phyloP scores from a whole-genome alignment of 2,888 invertebrate genomes.

The Labia minor region DNA sequence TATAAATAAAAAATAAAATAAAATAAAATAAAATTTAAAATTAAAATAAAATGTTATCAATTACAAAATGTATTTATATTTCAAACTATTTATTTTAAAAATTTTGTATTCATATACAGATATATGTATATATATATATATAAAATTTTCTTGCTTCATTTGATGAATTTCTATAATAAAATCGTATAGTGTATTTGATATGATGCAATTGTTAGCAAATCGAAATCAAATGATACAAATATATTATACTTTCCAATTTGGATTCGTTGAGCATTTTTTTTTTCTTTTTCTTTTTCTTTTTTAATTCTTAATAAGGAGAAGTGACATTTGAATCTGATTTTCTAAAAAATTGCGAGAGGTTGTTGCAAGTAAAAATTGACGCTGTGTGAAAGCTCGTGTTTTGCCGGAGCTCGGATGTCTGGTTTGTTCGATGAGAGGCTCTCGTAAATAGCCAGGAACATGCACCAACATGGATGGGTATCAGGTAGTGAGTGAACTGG shows the following conservation, averaged over 20 bases:
- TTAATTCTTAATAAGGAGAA: neutral
- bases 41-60: too few species aligned
- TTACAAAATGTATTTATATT: too few species aligned
- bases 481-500: neutral
- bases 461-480: constrained; percentile 1
- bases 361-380: neutral
- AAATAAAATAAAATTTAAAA: too few species aligned
- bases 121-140: too few species aligned
- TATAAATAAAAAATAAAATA: too few species aligned
- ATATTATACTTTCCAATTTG: neutral
- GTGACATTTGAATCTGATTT: neutral
- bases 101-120: too few species aligned
- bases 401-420: neutral
- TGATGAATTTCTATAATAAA: too few species aligned
- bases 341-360: neutral
- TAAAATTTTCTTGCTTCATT: too few species aligned
- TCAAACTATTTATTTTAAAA: too few species aligned
- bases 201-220: neutral
- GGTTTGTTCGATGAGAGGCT: neutral
- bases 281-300: too few species aligned
- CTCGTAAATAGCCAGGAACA: neutral
- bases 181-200: too few species aligned
- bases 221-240: neutral
- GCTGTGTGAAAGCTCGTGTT: constrained; percentile 8
- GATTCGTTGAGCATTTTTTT: neutral